Conservation (phyloP, 2,888 invertebrate genomes). For the Fabriciana adippe region DNA sequence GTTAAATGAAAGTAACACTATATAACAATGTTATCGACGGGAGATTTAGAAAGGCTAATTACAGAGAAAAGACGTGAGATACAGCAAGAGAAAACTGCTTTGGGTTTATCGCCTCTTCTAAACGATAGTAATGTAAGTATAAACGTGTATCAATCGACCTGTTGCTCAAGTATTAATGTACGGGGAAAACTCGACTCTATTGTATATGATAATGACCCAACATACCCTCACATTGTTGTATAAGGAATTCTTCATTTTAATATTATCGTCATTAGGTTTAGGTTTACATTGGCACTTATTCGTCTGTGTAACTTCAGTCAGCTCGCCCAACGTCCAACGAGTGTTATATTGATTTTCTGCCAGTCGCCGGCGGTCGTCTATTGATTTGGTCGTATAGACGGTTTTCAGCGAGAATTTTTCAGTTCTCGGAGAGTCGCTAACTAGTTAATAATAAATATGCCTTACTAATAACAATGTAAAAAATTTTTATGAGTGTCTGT, state of each 20-base stretch:
- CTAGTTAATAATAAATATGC: neutral
- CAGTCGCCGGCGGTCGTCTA: constrained; percentile 33
- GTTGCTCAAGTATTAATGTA: constrained; percentile 35
- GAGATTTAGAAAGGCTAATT: constrained; percentile 73
- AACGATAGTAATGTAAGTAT: constrained; percentile 49
- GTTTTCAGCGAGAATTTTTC: constrained; percentile 16
- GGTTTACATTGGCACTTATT: neutral
- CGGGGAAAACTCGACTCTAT: constrained; percentile 28
- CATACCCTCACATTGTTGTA: neutral
- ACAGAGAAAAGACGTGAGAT: constrained; percentile 71
- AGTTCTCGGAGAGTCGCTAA: constrained; percentile 6
- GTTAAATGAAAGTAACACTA: constrained; percentile 50
- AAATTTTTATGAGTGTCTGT: neutral
- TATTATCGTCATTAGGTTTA: constrained; percentile 1
- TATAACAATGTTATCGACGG: constrained; percentile 67
- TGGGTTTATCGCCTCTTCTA: constrained; percentile 50
- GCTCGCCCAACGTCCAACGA: constrained; percentile 7
- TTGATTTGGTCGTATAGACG: constrained; percentile 27
- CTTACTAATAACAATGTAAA: constrained; percentile 5
- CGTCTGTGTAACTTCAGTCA: constrained; percentile 27
- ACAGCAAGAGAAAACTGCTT: constrained; percentile 66
- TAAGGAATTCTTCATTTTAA: neutral
- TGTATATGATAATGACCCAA: neutral
- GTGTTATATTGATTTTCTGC: constrained; percentile 31
- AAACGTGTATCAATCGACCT: constrained; percentile 28